phyloP scores from a whole-genome alignment of 2,888 invertebrate species.

The Petrolisthes manimaculis region DNA sequence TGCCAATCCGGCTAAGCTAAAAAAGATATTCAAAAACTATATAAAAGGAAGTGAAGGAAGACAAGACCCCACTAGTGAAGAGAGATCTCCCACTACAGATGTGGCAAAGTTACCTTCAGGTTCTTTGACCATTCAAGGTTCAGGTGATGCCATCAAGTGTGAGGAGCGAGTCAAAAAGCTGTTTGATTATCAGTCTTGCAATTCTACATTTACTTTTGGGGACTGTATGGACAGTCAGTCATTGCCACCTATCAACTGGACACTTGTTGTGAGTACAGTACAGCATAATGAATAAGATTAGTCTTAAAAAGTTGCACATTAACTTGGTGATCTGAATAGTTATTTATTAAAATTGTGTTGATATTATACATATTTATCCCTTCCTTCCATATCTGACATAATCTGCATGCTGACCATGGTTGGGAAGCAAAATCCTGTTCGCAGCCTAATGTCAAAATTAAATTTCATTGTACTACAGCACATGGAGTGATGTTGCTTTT shows the following conservation, averaged over 20 bases:
- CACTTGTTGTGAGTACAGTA: slow-evolving; percentile 43
- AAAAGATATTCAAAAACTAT: slow-evolving; percentile 39
- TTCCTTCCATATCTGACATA: no score
- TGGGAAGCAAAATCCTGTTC: no score
- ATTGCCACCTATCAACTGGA: slow-evolving; percentile 32
- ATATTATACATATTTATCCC: no score
- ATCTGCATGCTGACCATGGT: no score
- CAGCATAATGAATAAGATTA: background rate
- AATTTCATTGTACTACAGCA: no score
- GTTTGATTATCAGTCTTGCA: slow-evolving; percentile 44
- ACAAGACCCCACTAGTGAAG: background rate
- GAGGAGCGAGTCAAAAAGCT: slow-evolving; percentile 16
- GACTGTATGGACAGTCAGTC: slow-evolving; percentile 49
- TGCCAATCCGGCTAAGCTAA: slow-evolving; percentile 30
- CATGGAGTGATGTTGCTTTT: no score
- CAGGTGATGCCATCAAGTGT: slow-evolving; percentile 39
- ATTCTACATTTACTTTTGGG: slow-evolving; percentile 49
- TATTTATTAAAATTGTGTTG: background rate
- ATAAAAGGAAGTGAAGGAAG: background rate
- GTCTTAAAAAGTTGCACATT: background rate
- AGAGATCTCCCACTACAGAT: background rate
- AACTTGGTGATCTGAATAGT: background rate
- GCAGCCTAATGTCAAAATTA: no score
- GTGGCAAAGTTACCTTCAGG: background rate
- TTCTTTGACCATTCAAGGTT: slow-evolving; percentile 27